Evolutionary conservation across 1,140 invertebrate species (phyloP).

Genomic region (Drosophila paulistorum): DNA sequence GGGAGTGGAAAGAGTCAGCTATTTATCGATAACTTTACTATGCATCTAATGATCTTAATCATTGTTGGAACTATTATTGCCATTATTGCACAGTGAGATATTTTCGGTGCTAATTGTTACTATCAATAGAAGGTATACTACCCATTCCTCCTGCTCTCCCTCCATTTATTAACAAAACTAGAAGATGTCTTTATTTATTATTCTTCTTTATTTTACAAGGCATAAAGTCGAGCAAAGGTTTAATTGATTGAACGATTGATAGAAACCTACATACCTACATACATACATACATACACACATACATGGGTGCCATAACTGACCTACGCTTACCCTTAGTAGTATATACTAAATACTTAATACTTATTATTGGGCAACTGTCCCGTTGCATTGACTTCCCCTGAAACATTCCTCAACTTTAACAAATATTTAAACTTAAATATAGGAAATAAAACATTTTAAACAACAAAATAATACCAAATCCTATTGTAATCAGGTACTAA

Average conservation of each 20-base stretch:
- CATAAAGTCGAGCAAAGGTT: not conserved
- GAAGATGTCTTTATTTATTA: not conserved
- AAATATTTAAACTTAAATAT: conserved; percentile 36
- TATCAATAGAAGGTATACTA: conserved; percentile 19
- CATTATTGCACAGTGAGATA: not conserved
- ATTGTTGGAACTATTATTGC: not conserved
- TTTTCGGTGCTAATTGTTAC: conserved; percentile 29
- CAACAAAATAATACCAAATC: conserved; percentile 41
- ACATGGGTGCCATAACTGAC: conserved; percentile 3
- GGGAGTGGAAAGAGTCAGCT: not conserved
- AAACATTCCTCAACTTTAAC: not conserved
- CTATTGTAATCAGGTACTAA: conserved; percentile 75
- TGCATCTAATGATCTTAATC: not conserved
- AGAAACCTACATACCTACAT: not conserved
- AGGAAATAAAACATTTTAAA: conserved; percentile 28
- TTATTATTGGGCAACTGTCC: conserved; percentile 64
- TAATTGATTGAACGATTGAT: not conserved
- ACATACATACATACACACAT: conserved; percentile 2
- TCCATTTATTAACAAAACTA: not conserved
- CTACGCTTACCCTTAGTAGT: not conserved
- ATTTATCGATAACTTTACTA: not conserved
- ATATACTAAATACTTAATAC: conserved; percentile 62
- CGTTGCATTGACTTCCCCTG: conserved; percentile 19
- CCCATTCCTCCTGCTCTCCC: too few relatives aligned
- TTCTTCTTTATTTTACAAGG: not conserved